Evolutionary conservation across 2,888 invertebrate species (phyloP).

Genomic region (Trissolcus japonicus): DNA sequence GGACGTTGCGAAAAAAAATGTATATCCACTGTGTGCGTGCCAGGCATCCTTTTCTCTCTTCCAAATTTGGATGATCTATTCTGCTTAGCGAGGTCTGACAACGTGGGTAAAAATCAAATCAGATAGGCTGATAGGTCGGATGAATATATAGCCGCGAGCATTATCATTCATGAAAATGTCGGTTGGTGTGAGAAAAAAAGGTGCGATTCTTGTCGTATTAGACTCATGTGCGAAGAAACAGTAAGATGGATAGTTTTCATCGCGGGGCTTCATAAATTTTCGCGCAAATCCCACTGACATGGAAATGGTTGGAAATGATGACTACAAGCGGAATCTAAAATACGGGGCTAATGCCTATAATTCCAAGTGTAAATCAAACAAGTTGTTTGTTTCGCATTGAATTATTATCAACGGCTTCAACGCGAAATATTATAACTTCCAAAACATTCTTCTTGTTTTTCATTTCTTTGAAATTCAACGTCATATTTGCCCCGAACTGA

Average conservation of each 20-base stretch:
- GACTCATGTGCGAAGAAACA: slow-evolving; percentile 46
- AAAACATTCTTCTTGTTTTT: slow-evolving; percentile 18
- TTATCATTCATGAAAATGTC: slow-evolving; percentile 44
- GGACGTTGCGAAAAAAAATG: too few species aligned
- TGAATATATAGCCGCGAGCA: slow-evolving; percentile 41
- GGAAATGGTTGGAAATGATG: slow-evolving; percentile 40
- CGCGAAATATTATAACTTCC: slow-evolving; percentile 25
- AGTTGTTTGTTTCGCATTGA: slow-evolving; percentile 27
- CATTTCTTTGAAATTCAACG: not conserved
- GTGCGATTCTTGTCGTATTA: slow-evolving; percentile 52
- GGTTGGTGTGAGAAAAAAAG: slow-evolving; percentile 25
- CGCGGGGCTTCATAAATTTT: slow-evolving; percentile 67
- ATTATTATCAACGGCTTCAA: slow-evolving; percentile 36
- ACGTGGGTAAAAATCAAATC: slow-evolving; percentile 50
- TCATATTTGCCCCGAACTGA: not conserved
- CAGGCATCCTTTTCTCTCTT: too few species aligned
- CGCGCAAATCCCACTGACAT: slow-evolving; percentile 60
- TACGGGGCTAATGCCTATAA: slow-evolving; percentile 43
- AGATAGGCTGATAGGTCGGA: slow-evolving; percentile 40
- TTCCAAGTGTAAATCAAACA: slow-evolving; percentile 34
- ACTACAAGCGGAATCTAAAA: slow-evolving; percentile 36
- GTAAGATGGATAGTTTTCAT: slow-evolving; percentile 71
- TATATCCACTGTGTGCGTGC: too few species aligned
- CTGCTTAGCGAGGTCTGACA: slow-evolving; percentile 29
- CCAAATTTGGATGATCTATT: slow-evolving; percentile 31